These are phyloP conservation scores for Nannoperca australis DNA, from an alignment of 2,797 vertebrate genomes.

Conservation along the genomic window DNA sequence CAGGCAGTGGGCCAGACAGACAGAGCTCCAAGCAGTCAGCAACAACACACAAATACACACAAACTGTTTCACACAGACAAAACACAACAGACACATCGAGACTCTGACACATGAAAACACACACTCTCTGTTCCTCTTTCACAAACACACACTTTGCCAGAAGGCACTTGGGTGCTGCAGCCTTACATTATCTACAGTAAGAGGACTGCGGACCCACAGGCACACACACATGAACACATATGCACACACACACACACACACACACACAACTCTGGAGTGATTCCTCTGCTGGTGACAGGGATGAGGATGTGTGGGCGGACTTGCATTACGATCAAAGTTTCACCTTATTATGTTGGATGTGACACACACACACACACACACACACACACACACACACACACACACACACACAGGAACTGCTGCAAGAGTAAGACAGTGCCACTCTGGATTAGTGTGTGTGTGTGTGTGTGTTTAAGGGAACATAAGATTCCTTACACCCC, in stretches of 20 bases:
- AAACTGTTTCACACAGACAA: constrained; percentile 1
- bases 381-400: not conserved
- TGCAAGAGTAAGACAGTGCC: constrained; percentile 1
- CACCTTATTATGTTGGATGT: constrained; percentile 1
- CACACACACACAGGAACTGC: not conserved
- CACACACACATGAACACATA: not conserved
- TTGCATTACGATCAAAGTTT: constrained; percentile 15
- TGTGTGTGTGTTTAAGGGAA: not conserved
- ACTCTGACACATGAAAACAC: constrained; percentile 32
- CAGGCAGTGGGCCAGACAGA: constrained; percentile 13
- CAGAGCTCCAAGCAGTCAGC: not conserved
- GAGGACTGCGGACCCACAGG: not conserved
- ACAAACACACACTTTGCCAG: constrained; percentile 17
- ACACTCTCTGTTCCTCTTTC: not conserved
- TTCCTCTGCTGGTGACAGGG: not conserved
- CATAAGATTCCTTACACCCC: too few species aligned
- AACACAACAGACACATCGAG: constrained; percentile 1
- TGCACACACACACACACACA: not conserved
- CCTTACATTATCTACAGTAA: constrained; percentile 23
- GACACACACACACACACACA: constrained; percentile 2
- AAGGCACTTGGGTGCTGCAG: constrained; percentile 23
- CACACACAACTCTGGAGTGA: not conserved
- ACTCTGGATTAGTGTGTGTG: not conserved
- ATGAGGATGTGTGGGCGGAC: not conserved
- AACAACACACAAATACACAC: constrained; percentile 3